These are phyloP conservation scores for Liopterus haemorrhoidalis DNA, from an alignment of 2,888 invertebrate genomes.

Conservation along the genomic window DNA sequence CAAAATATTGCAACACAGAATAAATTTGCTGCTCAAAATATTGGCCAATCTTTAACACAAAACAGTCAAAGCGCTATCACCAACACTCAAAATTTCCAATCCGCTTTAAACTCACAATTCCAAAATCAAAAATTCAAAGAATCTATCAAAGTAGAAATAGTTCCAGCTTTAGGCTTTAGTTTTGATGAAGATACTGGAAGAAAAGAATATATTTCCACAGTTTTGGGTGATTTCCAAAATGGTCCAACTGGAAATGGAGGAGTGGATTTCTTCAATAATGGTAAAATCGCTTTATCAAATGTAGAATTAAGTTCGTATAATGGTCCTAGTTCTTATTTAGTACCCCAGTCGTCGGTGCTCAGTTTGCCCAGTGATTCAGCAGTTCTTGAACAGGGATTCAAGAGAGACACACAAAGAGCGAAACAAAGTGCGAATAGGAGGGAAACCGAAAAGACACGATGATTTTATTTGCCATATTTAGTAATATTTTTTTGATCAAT, in stretches of 20 bases:
- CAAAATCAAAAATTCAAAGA: conserved; percentile 13
- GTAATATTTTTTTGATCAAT: too few relatives aligned
- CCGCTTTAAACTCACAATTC: too few relatives aligned
- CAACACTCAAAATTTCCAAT: too few relatives aligned
- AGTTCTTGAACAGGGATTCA: too few relatives aligned
- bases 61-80: too few relatives aligned
- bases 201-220: conserved; percentile 40
- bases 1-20: too few relatives aligned
- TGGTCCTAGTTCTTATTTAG: conserved; percentile 19
- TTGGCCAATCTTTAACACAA: too few relatives aligned
- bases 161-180: conserved; percentile 43
- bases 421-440: too few relatives aligned
- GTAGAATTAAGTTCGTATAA: conserved; percentile 15
- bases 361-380: conserved; percentile 14
- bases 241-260: conserved; percentile 1
- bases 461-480: too few relatives aligned
- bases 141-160: conserved; percentile 38
- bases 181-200: conserved; percentile 40
- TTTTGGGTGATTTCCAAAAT: conserved; percentile 37
- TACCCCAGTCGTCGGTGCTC: conserved; percentile 14
- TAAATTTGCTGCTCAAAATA: too few relatives aligned
- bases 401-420: too few relatives aligned
- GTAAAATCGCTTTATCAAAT: conserved; percentile 3
- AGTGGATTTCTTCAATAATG: neutral
- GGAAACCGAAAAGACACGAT: too few relatives aligned